Base-by-base conservation (phyloP, 2,888 invertebrate species). In the Drepanosiphum platanoidis region DNA sequence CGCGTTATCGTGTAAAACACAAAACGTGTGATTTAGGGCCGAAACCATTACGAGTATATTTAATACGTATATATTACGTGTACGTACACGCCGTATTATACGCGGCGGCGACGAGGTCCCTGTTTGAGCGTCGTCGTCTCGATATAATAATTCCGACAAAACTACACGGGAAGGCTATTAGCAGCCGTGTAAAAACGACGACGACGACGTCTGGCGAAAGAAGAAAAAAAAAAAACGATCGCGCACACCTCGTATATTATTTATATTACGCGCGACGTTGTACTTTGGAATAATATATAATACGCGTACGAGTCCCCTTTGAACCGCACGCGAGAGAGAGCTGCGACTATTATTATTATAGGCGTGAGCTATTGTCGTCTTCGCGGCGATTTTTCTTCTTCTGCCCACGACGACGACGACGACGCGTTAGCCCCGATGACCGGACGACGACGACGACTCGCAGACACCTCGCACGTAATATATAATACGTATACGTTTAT, bases 101-200 rank as follows among this genome's bases (percentile, higher is more conserved):
- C n/a, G 22, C 18, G 5, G 13, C 66, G 32, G 64, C 22, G 30
- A 18, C 1, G 15, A 36, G 64, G 64, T 64, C 34, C 46, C 34
- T 5, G 71, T 9, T 27, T 30, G n/a, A 30, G 61, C n/a, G 71
- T n/a, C n/a, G n/a, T n/a, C 22, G 72, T 82, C 72, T 82, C 58
- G 42, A 72, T n/a, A n/a, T n/a, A n/a, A n/a, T n/a, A n/a, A n/a
- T n/a, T 82, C 61, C 18, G 42, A 71, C 52, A 70, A 36, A 61
- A 61, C 42, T 61, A 82, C 82, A 82, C 42, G 71, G 58, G 42
- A 82, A 82, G 32, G 82, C 82, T 82, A 61, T 82, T 82, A 82
- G 72, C 70, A 36, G 36, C 22, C 32, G 32, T 0, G 22, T 22
- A n/a, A n/a, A n/a, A n/a, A n/a, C n/a, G n/a, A n/a, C n/a, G n/a